Conservation (phyloP, 2,888 invertebrate genomes). For the Hylaea fasciaria region DNA sequence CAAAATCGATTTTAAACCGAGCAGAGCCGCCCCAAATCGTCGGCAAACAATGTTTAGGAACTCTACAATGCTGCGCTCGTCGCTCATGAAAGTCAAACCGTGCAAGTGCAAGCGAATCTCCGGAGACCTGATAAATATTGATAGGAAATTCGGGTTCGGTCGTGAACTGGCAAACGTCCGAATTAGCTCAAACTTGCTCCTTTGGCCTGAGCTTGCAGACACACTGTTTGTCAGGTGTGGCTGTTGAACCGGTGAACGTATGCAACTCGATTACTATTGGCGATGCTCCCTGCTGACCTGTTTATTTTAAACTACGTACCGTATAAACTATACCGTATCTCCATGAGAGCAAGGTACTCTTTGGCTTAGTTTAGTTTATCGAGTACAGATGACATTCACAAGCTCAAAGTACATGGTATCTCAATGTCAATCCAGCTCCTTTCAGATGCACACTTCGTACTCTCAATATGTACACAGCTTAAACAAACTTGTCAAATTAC, state of each 20-base stretch:
- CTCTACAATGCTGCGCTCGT: conserved; percentile 40
- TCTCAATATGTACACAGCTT: conserved; percentile 5
- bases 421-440: background rate
- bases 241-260: conserved; percentile 33
- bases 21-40: background rate
- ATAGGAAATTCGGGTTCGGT: conserved; percentile 57
- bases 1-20: conserved; percentile 14
- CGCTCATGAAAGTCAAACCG: conserved; percentile 45
- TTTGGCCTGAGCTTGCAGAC: conserved; percentile 56
- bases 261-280: conserved; percentile 33
- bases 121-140: conserved; percentile 66
- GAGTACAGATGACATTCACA: conserved; percentile 2
- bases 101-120: conserved; percentile 41
- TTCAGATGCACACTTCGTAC: conserved; percentile 1
- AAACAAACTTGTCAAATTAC: conserved; percentile 31
- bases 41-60: conserved; percentile 18
- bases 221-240: conserved; percentile 56
- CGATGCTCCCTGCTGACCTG: conserved; percentile 25
- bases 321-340: background rate
- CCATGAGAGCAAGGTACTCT: background rate
- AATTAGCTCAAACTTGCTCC: conserved; percentile 72
- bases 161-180: conserved; percentile 61
- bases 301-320: conserved; percentile 21
- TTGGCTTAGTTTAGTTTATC: too few relatives aligned
- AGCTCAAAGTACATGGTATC: too few relatives aligned